phyloP scores from a whole-genome alignment of 2,888 invertebrate species.

The Microchrysa polita region DNA sequence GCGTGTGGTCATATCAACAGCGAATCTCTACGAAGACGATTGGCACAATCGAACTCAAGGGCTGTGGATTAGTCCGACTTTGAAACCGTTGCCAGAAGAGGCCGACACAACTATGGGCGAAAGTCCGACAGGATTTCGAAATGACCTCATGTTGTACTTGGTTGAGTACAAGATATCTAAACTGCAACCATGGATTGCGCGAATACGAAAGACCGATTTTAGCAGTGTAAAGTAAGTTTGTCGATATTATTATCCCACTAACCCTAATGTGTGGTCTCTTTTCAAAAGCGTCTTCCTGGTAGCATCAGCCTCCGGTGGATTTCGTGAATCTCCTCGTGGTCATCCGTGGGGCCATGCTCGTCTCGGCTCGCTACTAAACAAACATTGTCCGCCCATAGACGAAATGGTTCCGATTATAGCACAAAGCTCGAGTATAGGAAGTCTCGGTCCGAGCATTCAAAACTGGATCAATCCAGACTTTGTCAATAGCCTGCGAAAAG shows the following conservation, averaged over 20 bases:
- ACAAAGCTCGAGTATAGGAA: slow-evolving; percentile 93
- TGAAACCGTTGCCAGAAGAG: slow-evolving; percentile 71
- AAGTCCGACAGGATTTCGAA: slow-evolving; percentile 85
- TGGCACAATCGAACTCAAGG: slow-evolving; percentile 97
- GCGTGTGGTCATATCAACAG: slow-evolving; percentile 88
- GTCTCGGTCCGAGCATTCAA: slow-evolving; percentile 75
- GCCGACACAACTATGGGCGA: slow-evolving; percentile 73
- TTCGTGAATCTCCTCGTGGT: slow-evolving; percentile 67
- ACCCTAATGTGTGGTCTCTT: slow-evolving; percentile 45
- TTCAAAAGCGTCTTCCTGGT: slow-evolving; percentile 81
- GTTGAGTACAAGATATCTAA: slow-evolving; percentile 75
- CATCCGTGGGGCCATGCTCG: slow-evolving; percentile 73
- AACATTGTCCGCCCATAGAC: slow-evolving; percentile 69
- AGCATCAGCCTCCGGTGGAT: slow-evolving; percentile 86
- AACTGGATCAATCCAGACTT: slow-evolving; percentile 84
- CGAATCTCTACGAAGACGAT: slow-evolving; percentile 90
- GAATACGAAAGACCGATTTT: slow-evolving; percentile 83
- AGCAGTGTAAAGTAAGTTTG: slow-evolving; percentile 76
- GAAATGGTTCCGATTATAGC: slow-evolving; percentile 78
- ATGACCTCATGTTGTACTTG: slow-evolving; percentile 79
- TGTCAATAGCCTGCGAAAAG: slow-evolving; percentile 70
- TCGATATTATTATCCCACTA: slow-evolving; percentile 11
- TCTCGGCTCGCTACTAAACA: slow-evolving; percentile 71
- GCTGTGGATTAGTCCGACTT: slow-evolving; percentile 89
- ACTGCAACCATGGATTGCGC: slow-evolving; percentile 77